A percentile compares a stretch with the other conserved stretches of the same genome.
Evolutionary conservation across 2,888 invertebrate genomes (phyloP).

Genomic region (Lordiphosa fenestrarum): DNA sequence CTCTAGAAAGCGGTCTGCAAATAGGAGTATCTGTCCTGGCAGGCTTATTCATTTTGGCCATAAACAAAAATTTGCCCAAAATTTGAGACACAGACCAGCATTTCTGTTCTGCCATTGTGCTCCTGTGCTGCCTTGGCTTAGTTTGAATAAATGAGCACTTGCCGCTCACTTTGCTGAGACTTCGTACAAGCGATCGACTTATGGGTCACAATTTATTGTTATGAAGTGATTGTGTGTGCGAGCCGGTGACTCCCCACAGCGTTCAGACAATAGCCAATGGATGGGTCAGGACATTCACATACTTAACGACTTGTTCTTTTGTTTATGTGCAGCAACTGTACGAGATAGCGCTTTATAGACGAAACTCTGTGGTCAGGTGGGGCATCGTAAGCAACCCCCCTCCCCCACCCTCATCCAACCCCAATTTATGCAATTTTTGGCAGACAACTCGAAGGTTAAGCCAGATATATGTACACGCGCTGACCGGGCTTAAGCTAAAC

Average conservation of each 20-base stretch:
- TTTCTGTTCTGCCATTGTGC: too few species aligned
- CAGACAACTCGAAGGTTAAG: slow-evolving; percentile 7
- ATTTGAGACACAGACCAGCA: too few species aligned
- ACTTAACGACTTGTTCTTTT: slow-evolving; percentile 60
- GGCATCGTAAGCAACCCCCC: too few species aligned
- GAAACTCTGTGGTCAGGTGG: too few species aligned
- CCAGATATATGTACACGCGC: slow-evolving; percentile 10
- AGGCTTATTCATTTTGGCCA: too few species aligned
- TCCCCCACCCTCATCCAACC: not conserved
- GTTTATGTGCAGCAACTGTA: slow-evolving; percentile 44
- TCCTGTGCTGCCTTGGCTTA: too few species aligned
- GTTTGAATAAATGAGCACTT: slow-evolving; percentile 2
- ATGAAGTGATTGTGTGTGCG: slow-evolving; percentile 37
- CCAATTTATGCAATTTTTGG: slow-evolving; percentile 13
- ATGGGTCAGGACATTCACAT: slow-evolving; percentile 26
- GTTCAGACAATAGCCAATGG: slow-evolving; percentile 51
- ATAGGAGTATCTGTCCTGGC: too few species aligned
- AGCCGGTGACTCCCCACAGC: slow-evolving; percentile 30
- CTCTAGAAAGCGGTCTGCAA: too few species aligned
- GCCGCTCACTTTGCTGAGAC: too few species aligned
- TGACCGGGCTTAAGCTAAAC: slow-evolving; percentile 45
- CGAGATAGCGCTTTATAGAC: not conserved
- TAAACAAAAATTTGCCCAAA: too few species aligned
- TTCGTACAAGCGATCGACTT: slow-evolving; percentile 57
- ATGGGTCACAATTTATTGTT: slow-evolving; percentile 57